phyloP scores from a whole-genome alignment of 2,113 vertebrate genomes.

The Cheilinus undulatus region DNA sequence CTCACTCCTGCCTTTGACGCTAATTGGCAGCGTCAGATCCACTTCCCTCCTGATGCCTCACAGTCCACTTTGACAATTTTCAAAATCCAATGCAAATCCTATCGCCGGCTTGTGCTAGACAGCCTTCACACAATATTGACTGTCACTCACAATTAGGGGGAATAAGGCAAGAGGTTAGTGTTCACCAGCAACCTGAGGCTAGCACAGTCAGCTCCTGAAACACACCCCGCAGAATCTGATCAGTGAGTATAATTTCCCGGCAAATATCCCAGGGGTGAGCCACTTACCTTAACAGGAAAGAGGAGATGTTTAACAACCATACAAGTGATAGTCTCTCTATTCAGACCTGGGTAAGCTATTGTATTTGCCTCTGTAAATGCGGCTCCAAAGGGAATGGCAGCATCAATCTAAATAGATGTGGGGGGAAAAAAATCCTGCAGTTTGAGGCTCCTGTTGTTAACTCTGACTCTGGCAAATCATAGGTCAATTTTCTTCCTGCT shows the following conservation, averaged over 20 bases:
- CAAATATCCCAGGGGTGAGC: conserved; percentile 81
- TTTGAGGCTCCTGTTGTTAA: conserved; percentile 67
- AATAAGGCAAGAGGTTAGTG: conserved; percentile 67
- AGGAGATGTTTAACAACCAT: conserved; percentile 77
- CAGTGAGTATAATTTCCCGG: conserved; percentile 81
- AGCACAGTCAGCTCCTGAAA: conserved; percentile 71
- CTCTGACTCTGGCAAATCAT: conserved; percentile 66
- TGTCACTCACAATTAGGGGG: conserved; percentile 83
- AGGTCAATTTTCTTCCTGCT: conserved; percentile 69
- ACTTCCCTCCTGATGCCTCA: conserved; percentile 73
- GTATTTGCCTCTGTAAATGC: conserved; percentile 60
- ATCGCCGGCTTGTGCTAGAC: conserved; percentile 68
- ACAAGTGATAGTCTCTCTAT: conserved; percentile 65
- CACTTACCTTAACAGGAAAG: conserved; percentile 82
- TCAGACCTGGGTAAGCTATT: conserved; percentile 57
- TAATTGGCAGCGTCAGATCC: conserved; percentile 79
- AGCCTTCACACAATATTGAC: conserved; percentile 79
- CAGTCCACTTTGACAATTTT: conserved; percentile 82
- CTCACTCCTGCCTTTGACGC: conserved; percentile 64
- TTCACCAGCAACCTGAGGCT: conserved; percentile 78
- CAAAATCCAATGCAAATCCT: conserved; percentile 86
- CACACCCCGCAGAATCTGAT: conserved; percentile 79
- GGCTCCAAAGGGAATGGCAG: conserved; percentile 66
- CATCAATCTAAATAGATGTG: conserved; percentile 65
- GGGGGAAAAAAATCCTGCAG: conserved; percentile 36